Evolutionary conservation across 1,140 invertebrate species (phyloP).

Genomic region (Telenomus remus): DNA sequence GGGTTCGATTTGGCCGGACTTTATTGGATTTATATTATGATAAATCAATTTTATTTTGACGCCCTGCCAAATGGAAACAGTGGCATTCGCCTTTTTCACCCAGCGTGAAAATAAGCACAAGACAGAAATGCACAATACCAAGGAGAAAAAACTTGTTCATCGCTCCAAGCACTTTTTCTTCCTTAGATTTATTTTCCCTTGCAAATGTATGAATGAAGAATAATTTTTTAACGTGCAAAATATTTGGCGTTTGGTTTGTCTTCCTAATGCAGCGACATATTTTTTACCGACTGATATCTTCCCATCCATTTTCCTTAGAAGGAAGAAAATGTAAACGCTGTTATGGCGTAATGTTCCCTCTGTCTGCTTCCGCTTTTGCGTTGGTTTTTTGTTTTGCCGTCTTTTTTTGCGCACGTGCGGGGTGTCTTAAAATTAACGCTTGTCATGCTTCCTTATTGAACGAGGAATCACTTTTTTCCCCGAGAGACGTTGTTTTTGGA

Average conservation of each 20-base stretch:
- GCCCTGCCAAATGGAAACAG: neutral
- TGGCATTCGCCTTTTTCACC: no score
- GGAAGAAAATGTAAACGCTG: conserved; percentile 17
- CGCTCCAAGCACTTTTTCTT: no score
- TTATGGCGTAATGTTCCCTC: conserved; percentile 17
- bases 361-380: neutral
- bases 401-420: conserved; percentile 38
- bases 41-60: conserved; percentile 21
- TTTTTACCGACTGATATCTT: no score
- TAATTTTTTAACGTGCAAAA: no score
- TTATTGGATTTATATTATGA: conserved; percentile 23
- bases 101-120: no score
- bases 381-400: conserved; percentile 4
- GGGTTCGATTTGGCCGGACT: conserved; percentile 10
- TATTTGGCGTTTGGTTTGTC: no score
- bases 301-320: no score
- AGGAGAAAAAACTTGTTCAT: no score
- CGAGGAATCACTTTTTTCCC: conserved; percentile 43
- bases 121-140: no score
- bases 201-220: no score
- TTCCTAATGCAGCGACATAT: no score
- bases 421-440: conserved; percentile 53
- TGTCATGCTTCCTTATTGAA: conserved; percentile 49
- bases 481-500: conserved; percentile 22
- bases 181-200: no score